Conservation (phyloP, 2,113 vertebrate species). For the Delphinapterus leucas region DNA sequence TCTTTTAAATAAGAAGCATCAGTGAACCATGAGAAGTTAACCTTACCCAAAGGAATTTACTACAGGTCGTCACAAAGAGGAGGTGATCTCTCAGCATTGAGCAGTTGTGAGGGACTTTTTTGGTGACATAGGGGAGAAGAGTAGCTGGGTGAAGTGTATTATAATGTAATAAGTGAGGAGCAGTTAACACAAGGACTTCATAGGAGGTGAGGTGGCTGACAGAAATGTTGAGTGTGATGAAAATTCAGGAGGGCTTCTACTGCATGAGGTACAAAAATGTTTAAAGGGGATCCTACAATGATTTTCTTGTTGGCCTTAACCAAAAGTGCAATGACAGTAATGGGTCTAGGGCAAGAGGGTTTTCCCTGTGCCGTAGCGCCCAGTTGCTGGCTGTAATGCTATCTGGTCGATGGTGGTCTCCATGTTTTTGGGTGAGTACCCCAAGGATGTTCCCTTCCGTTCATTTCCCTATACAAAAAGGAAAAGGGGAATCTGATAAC, state of each 20-base stretch:
- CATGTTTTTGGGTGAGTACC: neutral
- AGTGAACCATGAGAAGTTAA: neutral
- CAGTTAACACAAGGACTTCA: neutral
- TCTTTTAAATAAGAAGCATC: neutral
- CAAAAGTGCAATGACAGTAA: neutral
- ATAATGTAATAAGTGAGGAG: neutral
- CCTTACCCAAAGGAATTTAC: neutral
- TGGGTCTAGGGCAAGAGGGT: neutral
- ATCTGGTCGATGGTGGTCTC: neutral
- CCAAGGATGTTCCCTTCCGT: neutral
- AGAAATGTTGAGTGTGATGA: neutral
- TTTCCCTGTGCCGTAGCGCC: neutral
- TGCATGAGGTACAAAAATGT: neutral
- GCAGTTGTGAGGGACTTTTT: neutral
- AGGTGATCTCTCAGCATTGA: neutral
- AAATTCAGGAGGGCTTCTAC: neutral
- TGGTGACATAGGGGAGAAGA: neutral
- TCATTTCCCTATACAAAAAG: neutral
- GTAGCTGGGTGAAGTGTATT: neutral
- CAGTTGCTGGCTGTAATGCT: neutral
- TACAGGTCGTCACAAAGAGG: neutral
- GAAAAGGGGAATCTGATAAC: neutral
- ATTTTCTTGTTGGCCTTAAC: neutral
- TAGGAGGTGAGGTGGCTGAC: neutral
- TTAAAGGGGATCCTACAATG: neutral